phyloP scores from a whole-genome alignment of 2,797 vertebrate species.

The Molossus molossus region DNA sequence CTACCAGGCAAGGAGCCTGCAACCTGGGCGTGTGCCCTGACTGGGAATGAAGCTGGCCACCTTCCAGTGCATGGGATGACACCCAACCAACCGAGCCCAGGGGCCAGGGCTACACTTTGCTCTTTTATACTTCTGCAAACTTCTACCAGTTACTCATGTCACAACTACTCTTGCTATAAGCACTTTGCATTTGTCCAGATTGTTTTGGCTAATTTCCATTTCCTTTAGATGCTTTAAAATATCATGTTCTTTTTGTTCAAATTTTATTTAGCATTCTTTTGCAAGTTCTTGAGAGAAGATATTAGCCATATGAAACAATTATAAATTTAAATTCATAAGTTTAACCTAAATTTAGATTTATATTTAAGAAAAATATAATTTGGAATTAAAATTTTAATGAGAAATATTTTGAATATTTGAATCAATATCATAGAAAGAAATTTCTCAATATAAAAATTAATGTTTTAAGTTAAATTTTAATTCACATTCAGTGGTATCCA shows the following conservation, averaged over 20 bases:
- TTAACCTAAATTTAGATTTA: constrained; percentile 5
- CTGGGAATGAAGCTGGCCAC: too few species aligned
- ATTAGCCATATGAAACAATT: neutral
- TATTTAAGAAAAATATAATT: constrained; percentile 32
- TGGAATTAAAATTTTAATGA: neutral
- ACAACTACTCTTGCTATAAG: neutral
- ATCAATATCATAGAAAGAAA: neutral
- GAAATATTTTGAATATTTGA: neutral
- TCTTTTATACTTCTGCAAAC: neutral
- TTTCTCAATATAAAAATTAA: neutral
- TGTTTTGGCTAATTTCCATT: neutral
- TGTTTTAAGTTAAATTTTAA: constrained; percentile 24
- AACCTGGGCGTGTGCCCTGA: too few species aligned
- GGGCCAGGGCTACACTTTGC: too few species aligned
- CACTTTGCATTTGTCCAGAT: neutral
- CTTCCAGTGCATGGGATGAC: too few species aligned
- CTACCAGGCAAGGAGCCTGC: too few species aligned
- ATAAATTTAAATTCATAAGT: constrained; percentile 1
- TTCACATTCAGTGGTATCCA: neutral
- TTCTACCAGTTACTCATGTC: neutral
- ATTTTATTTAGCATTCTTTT: constrained; percentile 33
- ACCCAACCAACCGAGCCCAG: too few species aligned
- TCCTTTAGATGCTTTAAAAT: constrained; percentile 1
- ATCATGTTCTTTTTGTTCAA: neutral
- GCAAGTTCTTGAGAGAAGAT: neutral